A percentile compares a stretch with the other conserved stretches of the same genome.
Conservation (phyloP, 1,140 invertebrate genomes). For the Pseudomyrmex sp. region DNA sequence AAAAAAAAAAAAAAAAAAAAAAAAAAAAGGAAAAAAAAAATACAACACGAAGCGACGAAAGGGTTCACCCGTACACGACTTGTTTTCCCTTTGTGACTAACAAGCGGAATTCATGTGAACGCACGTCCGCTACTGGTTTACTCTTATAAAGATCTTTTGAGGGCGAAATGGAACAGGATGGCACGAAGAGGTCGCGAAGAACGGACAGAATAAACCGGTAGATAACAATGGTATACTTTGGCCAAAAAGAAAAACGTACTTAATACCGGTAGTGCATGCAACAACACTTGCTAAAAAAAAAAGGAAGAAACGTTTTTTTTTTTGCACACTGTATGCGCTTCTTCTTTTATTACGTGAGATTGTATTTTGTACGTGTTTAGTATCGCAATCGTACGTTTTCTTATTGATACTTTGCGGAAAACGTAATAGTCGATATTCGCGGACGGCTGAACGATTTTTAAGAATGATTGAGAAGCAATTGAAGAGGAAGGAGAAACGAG, state of each 20-base stretch:
- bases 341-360: too few species aligned
- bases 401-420: slow-evolving; percentile 21
- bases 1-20: too few species aligned
- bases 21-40: too few species aligned
- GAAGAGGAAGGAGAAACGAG: background rate
- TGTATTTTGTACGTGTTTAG: background rate
- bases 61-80: too few species aligned
- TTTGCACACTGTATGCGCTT: too few species aligned
- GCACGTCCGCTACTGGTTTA: slow-evolving; percentile 48
- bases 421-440: slow-evolving; percentile 13
- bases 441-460: background rate
- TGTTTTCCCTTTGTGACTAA: slow-evolving; percentile 65
- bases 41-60: too few species aligned
- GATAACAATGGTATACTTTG: slow-evolving; percentile 39
- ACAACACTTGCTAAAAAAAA: background rate
- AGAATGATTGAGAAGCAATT: slow-evolving; percentile 52
- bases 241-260: slow-evolving; percentile 13
- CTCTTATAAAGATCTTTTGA: slow-evolving; percentile 58
- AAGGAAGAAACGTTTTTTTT: too few species aligned
- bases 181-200: background rate
- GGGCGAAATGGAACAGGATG: slow-evolving; percentile 13
- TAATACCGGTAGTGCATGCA: background rate
- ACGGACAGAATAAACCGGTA: slow-evolving; percentile 24
- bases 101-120: slow-evolving; percentile 69
- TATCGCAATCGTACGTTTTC: background rate